A percentile compares a stretch with the other conserved stretches of the same genome.
Evolutionary conservation across 2,113 vertebrate species (phyloP).

Genomic region (Pycnonotus jocosus): DNA sequence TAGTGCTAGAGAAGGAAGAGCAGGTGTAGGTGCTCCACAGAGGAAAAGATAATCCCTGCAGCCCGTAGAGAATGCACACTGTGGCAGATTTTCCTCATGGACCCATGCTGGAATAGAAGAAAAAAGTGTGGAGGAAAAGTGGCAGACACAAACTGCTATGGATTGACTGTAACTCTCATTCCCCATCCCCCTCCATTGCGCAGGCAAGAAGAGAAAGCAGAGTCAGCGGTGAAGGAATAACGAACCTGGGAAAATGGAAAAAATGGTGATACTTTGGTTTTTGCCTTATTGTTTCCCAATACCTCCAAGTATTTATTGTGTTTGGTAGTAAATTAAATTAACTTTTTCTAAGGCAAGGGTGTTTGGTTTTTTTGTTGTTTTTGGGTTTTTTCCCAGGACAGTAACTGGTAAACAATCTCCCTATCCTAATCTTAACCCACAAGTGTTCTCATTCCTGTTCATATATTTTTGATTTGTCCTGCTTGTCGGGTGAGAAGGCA

Average conservation of each 20-base stretch:
- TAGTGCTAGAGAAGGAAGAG: background rate
- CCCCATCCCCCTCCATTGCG: fast-evolving
- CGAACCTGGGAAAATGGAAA: background rate
- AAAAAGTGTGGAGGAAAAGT: background rate
- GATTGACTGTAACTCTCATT: background rate
- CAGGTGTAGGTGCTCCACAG: background rate
- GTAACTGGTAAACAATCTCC: background rate
- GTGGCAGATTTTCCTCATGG: background rate
- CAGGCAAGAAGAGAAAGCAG: background rate
- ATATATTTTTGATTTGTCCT: background rate
- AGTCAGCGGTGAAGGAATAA: background rate
- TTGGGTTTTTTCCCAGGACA: background rate
- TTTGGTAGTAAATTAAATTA: background rate
- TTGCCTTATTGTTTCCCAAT: background rate
- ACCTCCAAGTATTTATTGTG: background rate
- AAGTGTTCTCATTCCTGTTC: background rate
- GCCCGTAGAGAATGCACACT: background rate
- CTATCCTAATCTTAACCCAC: background rate
- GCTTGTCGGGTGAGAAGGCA: fast-evolving
- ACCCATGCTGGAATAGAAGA: background rate
- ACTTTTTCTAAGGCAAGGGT: background rate
- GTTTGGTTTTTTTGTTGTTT: background rate
- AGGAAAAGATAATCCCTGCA: background rate
- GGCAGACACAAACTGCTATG: fast-evolving
- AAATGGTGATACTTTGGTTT: background rate